phyloP scores from a whole-genome alignment of 2,113 vertebrate genomes.

The Panurus biarmicus region DNA sequence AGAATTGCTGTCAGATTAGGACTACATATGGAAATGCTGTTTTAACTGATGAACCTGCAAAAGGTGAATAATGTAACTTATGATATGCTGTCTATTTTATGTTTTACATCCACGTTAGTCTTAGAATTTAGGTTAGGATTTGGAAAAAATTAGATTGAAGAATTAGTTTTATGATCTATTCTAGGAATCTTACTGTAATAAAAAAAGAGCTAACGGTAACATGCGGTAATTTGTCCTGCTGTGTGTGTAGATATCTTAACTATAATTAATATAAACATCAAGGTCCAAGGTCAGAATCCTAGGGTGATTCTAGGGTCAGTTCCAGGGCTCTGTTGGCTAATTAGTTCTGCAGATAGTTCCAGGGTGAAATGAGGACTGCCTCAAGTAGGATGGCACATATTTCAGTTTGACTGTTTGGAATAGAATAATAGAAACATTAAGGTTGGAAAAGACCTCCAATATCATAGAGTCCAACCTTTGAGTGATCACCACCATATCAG shows the following conservation, averaged over 20 bases:
- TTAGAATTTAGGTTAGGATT: neutral
- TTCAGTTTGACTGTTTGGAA: neutral
- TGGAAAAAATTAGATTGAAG: neutral
- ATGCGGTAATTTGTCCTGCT: neutral
- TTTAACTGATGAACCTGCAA: neutral
- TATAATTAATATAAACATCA: neutral
- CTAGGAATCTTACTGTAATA: neutral
- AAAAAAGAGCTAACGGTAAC: neutral
- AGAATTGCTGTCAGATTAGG: neutral
- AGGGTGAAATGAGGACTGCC: neutral
- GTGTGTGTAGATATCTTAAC: neutral
- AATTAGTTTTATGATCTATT: neutral
- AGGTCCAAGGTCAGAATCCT: neutral
- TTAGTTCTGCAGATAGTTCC: neutral
- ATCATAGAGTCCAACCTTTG: neutral
- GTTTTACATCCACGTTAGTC: neutral
- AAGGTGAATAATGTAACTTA: neutral
- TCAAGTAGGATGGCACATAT: neutral
- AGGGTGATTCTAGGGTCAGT: too few relatives aligned
- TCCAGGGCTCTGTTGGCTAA: neutral
- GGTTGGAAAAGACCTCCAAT: neutral
- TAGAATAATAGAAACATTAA: neutral
- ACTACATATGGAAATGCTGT: neutral
- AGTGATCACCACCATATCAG: neutral
- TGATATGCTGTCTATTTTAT: neutral